Percentiles rank a stretch among this genome's conserved stretches.
Conservation (phyloP, 2,113 vertebrate genomes). For the Podarcis cretensis region DNA sequence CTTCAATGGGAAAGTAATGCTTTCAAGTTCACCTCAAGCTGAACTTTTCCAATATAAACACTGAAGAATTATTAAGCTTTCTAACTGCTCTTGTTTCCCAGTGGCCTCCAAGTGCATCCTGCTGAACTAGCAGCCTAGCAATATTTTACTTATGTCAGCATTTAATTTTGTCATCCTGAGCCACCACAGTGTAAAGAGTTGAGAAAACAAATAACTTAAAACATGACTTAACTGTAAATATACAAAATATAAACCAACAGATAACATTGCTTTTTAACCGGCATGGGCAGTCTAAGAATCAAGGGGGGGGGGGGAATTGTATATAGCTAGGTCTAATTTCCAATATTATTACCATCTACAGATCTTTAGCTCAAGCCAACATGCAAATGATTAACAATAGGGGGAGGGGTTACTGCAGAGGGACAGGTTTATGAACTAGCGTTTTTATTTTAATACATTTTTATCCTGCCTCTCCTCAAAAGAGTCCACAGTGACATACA, state of each 20-base stretch:
- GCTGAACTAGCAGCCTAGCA: not conserved
- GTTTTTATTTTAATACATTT: not conserved
- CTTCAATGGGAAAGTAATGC: conserved; percentile 23
- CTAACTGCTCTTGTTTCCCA: conserved; percentile 1
- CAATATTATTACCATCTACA: not conserved
- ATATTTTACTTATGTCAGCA: not conserved
- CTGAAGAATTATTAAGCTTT: not conserved
- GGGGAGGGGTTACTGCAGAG: not conserved
- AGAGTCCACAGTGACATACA: no score
- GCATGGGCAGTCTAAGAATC: not conserved
- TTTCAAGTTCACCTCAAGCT: conserved; percentile 29
- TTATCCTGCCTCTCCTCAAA: not conserved
- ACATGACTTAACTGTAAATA: not conserved
- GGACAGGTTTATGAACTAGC: not conserved
- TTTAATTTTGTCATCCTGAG: not conserved
- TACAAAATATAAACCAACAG: not conserved
- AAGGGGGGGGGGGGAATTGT: not conserved
- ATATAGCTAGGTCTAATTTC: not conserved
- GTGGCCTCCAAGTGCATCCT: not conserved
- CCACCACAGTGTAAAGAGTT: not conserved
- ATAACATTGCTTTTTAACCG: not conserved
- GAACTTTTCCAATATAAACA: not conserved
- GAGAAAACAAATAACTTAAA: not conserved
- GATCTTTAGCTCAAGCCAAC: not conserved
- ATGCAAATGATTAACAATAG: not conserved